Percentiles rank a stretch among this genome's conserved stretches.
Conservation (phyloP, 2,113 vertebrate genomes). For the Gobiocypris rarus region DNA sequence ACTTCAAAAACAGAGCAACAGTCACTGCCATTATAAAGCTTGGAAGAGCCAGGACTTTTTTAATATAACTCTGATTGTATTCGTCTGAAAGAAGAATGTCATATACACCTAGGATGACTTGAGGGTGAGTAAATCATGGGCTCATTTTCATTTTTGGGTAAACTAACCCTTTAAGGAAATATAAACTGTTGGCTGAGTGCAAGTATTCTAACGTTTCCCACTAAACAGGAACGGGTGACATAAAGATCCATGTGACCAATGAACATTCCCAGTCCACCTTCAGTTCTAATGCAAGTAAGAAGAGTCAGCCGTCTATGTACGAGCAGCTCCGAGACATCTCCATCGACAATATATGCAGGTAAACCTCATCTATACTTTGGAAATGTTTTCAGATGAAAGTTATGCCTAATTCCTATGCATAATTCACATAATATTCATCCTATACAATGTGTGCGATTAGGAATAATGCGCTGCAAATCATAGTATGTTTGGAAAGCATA, state of each 20-base stretch:
- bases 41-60: no score
- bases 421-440: background rate
- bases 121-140: no score
- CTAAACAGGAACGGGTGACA: conserved; percentile 82
- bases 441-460: background rate
- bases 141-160: no score
- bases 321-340: conserved; percentile 98
- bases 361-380: background rate
- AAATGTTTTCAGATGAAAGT: background rate
- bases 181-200: background rate
- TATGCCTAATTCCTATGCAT: background rate
- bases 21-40: no score
- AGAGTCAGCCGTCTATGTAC: conserved; percentile 93
- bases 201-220: background rate
- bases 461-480: background rate
- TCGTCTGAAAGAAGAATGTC: no score
- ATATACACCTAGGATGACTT: no score
- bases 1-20: no score
- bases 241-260: conserved; percentile 96
- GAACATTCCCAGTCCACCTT: conserved; percentile 94
- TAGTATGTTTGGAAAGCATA: background rate
- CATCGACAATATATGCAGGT: conserved; percentile 99
- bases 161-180: no score
- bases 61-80: no score
- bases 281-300: conserved; percentile 82